Conservation (phyloP, 2,797 vertebrate species). For the Acropternis orthonyx region DNA sequence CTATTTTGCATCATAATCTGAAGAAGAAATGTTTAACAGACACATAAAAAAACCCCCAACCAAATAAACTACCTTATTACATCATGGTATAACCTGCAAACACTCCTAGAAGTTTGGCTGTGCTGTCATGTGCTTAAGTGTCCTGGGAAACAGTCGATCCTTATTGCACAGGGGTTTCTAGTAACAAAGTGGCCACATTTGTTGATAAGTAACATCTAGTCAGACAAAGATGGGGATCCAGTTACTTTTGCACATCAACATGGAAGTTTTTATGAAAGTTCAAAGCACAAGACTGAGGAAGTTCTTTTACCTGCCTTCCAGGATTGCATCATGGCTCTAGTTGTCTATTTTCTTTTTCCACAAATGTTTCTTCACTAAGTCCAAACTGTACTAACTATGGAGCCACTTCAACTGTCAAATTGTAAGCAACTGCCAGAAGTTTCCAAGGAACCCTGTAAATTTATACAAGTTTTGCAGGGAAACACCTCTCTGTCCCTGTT, state of each 20-base stretch:
- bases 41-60: rapidly evolving
- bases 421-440: not conserved
- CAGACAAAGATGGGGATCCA: not conserved
- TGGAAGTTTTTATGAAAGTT: not conserved
- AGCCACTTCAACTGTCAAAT: not conserved
- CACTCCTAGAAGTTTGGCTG: no score
- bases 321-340: not conserved
- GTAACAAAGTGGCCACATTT: not conserved
- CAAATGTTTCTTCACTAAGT: not conserved
- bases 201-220: not conserved
- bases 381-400: not conserved
- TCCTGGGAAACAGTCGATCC: not conserved
- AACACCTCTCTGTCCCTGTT: not conserved
- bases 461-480: not conserved
- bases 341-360: not conserved
- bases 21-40: not conserved
- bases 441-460: not conserved
- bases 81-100: not conserved
- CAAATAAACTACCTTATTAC: not conserved
- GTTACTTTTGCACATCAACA: not conserved
- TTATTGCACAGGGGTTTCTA: not conserved
- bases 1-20: not conserved
- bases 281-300: not conserved
- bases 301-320: not conserved
- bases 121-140: not conserved